phyloP scores from a whole-genome alignment of 2,888 invertebrate species.

The Orthosia gracilis region DNA sequence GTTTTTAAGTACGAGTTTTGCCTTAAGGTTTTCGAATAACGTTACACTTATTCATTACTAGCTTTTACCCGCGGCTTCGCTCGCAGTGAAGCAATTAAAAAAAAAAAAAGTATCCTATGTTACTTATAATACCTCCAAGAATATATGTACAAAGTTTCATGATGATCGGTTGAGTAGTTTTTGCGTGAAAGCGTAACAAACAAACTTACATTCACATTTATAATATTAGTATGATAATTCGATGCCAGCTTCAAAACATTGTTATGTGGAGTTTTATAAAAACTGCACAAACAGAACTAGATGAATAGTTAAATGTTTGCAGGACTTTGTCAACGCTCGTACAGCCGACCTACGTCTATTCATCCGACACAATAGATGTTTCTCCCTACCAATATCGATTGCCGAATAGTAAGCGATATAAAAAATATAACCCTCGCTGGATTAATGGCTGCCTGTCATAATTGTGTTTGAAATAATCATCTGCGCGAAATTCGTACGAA shows the following conservation, averaged over 20 bases:
- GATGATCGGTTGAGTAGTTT: too few species aligned
- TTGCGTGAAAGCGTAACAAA: too few species aligned
- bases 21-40: constrained; percentile 8
- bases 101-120: too few species aligned
- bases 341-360: constrained; percentile 43
- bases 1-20: not conserved
- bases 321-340: constrained; percentile 32
- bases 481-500: constrained; percentile 72
- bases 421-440: constrained; percentile 77
- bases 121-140: too few species aligned
- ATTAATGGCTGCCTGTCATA: constrained; percentile 80
- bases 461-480: constrained; percentile 82
- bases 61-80: too few species aligned
- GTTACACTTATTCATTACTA: not conserved
- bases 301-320: constrained; percentile 60
- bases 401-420: constrained; percentile 67
- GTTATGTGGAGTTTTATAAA: constrained; percentile 12
- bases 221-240: too few species aligned
- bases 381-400: constrained; percentile 71
- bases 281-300: constrained; percentile 48
- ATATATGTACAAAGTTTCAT: too few species aligned
- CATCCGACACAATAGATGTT: constrained; percentile 66
- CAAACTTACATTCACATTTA: too few species aligned
- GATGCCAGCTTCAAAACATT: constrained; percentile 13
- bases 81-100: too few species aligned